Evolutionary conservation across 1,140 invertebrate genomes (phyloP).

Genomic region (Varroa destructor): DNA sequence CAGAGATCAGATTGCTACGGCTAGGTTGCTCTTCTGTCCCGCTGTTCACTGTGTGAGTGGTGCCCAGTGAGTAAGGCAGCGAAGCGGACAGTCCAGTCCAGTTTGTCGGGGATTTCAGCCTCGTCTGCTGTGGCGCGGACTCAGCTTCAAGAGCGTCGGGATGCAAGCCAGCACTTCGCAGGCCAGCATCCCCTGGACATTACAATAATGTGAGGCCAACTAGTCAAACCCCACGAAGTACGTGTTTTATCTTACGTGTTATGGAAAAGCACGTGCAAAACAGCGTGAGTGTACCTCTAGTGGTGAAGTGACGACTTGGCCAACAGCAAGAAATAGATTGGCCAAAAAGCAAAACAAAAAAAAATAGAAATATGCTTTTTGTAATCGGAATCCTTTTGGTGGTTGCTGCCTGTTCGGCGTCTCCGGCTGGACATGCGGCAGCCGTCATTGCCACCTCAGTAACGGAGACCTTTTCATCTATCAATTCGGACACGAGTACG

Average conservation of each 20-base stretch:
- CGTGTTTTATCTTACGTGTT: not conserved
- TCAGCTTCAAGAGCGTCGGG: too few species aligned
- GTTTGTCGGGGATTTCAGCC: too few species aligned
- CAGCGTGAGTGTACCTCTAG: slow-evolving; percentile 19
- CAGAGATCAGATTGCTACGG: too few species aligned
- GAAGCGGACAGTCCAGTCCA: too few species aligned
- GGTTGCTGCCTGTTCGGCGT: not conserved
- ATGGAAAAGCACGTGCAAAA: too few species aligned
- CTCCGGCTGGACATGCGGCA: not conserved
- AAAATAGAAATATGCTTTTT: not conserved
- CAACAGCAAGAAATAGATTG: not conserved
- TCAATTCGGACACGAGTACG: not conserved
- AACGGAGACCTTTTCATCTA: not conserved
- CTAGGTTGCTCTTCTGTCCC: too few species aligned
- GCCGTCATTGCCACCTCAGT: not conserved
- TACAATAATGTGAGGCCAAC: slow-evolving; percentile 19
- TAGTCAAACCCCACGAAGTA: slow-evolving; percentile 14
- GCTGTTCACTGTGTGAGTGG: too few species aligned
- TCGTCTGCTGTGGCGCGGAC: too few species aligned
- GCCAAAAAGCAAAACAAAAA: too few species aligned
- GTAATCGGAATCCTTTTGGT: not conserved
- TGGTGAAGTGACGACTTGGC: not conserved
- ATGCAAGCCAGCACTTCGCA: too few species aligned
- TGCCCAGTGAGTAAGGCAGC: too few species aligned
- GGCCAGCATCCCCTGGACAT: too few species aligned